phyloP scores from a whole-genome alignment of 1,140 invertebrate species.

The Drosophila subpulchrella region DNA sequence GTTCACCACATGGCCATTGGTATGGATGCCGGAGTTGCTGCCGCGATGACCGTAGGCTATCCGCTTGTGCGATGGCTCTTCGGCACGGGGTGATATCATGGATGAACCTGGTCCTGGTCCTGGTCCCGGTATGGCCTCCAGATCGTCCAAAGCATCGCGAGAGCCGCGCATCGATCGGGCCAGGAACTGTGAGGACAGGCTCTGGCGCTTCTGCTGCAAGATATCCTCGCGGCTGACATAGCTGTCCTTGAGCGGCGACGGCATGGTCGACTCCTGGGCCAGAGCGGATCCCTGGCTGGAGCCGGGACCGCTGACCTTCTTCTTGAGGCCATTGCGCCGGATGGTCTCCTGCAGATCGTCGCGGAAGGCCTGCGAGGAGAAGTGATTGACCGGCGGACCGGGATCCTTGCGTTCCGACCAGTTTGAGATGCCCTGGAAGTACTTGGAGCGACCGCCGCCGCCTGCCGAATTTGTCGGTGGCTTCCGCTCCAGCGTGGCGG shows the following conservation, averaged over 20 bases:
- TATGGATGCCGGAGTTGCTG: constrained; percentile 24
- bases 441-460: constrained; percentile 81
- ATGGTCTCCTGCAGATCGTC: constrained; percentile 83
- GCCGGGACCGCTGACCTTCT: constrained; percentile 36
- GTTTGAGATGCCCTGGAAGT: constrained; percentile 90
- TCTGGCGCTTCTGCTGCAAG: constrained; percentile 79
- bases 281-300: constrained; percentile 16
- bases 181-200: constrained; percentile 76
- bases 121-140: constrained; percentile 64
- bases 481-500: constrained; percentile 56
- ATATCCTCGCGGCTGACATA: constrained; percentile 82
- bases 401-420: constrained; percentile 89
- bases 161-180: constrained; percentile 71
- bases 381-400: constrained; percentile 61
- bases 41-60: constrained; percentile 53
- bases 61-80: constrained; percentile 54
- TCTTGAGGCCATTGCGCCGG: constrained; percentile 71
- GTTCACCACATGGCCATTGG: constrained; percentile 14
- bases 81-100: constrained; percentile 18
- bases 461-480: constrained; percentile 20
- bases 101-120: constrained; percentile 3
- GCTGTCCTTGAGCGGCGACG: constrained; percentile 47
- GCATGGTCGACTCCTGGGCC: neutral
- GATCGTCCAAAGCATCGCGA: constrained; percentile 63
- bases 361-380: constrained; percentile 79